Evolutionary conservation across 1,140 invertebrate species (phyloP).

Genomic region (Capitella teleta): DNA sequence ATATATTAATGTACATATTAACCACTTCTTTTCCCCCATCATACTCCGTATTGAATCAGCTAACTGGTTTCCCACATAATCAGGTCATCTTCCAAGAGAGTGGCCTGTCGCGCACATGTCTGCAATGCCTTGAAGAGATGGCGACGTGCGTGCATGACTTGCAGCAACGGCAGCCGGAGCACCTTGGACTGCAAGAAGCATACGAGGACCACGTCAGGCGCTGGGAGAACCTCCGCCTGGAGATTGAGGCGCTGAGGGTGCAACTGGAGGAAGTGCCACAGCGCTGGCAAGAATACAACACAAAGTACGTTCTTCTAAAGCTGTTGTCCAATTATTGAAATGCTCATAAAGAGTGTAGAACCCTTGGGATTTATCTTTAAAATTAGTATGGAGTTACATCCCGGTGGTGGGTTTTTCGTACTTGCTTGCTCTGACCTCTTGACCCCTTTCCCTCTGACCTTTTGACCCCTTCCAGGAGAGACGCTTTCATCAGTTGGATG

Average conservation of each 20-base stretch:
- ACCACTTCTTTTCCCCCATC: too few relatives aligned
- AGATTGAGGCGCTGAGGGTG: slow-evolving; percentile 59
- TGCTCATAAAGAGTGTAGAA: too few relatives aligned
- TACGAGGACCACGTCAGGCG: slow-evolving; percentile 56
- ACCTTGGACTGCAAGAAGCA: slow-evolving; percentile 44
- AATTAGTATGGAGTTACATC: too few relatives aligned
- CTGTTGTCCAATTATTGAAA: too few relatives aligned
- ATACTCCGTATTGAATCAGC: too few relatives aligned
- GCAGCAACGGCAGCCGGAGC: slow-evolving; percentile 52
- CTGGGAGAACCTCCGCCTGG: slow-evolving; percentile 60
- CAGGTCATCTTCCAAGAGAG: slow-evolving; percentile 51
- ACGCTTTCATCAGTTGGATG: slow-evolving; percentile 57
- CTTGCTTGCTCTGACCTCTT: too few relatives aligned
- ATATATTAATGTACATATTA: too few relatives aligned
- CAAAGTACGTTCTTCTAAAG: slow-evolving; percentile 57
- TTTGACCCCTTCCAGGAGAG: slow-evolving; percentile 3
- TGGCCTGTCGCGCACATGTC: slow-evolving; percentile 56
- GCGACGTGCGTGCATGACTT: slow-evolving; percentile 50
- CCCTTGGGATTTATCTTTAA: too few relatives aligned
- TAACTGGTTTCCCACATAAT: too few relatives aligned
- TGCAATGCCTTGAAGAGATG: slow-evolving; percentile 63
- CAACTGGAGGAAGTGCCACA: slow-evolving; percentile 77
- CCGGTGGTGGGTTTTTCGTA: too few relatives aligned
- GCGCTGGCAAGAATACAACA: slow-evolving; percentile 74
- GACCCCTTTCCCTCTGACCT: too few relatives aligned